Evolutionary conservation across 2,888 invertebrate species (phyloP).

Genomic region (Tolmerus cingulatus): DNA sequence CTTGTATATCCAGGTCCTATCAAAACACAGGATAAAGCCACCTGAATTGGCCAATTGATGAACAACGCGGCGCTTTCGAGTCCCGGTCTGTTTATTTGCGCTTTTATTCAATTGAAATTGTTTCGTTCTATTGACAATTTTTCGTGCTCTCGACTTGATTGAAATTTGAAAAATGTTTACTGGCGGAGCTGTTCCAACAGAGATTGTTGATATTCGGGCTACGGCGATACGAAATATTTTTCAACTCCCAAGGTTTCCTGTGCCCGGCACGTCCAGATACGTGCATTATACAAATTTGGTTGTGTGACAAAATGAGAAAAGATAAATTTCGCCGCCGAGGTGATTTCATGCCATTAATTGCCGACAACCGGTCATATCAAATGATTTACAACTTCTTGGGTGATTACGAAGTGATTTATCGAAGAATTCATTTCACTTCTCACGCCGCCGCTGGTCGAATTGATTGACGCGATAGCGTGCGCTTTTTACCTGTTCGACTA

Average conservation of each 20-base stretch:
- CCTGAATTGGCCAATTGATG: background rate
- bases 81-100: background rate
- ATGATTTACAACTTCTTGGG: background rate
- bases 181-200: background rate
- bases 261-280: background rate
- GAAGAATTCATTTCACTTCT: background rate
- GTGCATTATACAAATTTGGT: background rate
- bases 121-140: background rate
- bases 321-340: background rate
- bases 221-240: background rate
- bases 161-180: background rate
- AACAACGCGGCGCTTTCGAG: background rate
- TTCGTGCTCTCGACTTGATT: background rate
- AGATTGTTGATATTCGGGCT: background rate
- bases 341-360: background rate
- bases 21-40: background rate
- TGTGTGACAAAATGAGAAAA: background rate
- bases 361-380: background rate
- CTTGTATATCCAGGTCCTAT: background rate
- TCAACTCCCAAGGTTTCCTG: background rate
- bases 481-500: background rate
- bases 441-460: background rate
- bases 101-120: background rate
- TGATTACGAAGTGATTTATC: background rate
- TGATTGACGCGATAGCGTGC: background rate